Evolutionary conservation across 1,140 invertebrate species (phyloP).

Genomic region (Aricia agestis): DNA sequence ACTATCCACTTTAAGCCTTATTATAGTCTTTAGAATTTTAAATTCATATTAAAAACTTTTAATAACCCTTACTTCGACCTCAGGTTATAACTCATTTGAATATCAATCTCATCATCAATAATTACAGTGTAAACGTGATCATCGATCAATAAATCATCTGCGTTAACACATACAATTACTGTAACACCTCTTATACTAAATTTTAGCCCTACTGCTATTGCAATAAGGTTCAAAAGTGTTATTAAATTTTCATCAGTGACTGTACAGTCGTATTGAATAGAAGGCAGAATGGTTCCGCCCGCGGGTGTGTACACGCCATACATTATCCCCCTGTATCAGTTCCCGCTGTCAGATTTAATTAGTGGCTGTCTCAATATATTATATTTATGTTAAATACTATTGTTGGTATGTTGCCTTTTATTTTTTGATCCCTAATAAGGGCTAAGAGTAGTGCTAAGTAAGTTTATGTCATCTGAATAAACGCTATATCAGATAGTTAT

Average conservation of each 20-base stretch:
- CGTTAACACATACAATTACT: not conserved
- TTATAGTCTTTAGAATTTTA: too few relatives aligned
- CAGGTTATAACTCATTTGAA: not conserved
- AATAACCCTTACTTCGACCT: not conserved
- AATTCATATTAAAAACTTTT: too few relatives aligned
- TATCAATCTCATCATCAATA: not conserved
- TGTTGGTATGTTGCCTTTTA: not conserved
- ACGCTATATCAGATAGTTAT: too few relatives aligned
- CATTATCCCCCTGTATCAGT: slow-evolving; percentile 10
- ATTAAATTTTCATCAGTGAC: not conserved
- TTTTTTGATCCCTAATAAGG: not conserved
- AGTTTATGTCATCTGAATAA: not conserved
- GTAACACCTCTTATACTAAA: not conserved
- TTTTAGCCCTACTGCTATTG: not conserved
- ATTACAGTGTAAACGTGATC: not conserved
- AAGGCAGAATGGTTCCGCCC: not conserved
- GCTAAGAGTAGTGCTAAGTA: not conserved
- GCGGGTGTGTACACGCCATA: slow-evolving; percentile 11
- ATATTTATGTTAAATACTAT: slow-evolving; percentile 10
- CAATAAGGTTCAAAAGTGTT: not conserved
- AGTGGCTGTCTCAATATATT: slow-evolving; percentile 9
- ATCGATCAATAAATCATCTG: slow-evolving; percentile 1
- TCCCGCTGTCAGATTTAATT: slow-evolving; percentile 10
- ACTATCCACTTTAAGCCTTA: too few relatives aligned
- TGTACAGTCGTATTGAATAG: not conserved